Evolutionary conservation across 2,888 invertebrate genomes (phyloP), one percentile per base, ranked within the genome.

Genomic region (Leucozona laternaria): DNA sequence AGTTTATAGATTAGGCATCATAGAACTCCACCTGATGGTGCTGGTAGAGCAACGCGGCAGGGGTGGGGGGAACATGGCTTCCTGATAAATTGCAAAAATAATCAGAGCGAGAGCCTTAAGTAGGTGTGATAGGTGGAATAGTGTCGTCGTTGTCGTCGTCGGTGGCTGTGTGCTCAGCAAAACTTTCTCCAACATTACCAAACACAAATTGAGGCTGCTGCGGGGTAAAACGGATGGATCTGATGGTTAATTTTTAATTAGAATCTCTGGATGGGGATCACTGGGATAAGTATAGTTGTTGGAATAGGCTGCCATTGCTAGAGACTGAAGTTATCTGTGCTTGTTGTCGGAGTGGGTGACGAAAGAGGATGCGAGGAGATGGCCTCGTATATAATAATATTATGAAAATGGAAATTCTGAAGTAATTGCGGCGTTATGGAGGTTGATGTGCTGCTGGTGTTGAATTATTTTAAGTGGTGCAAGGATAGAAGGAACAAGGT

Each of bases 181-280:
- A 82, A 82, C 72, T 82, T 82, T 72, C 72, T 72, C 34, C 28
- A 66, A 48, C 31, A 20, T 48, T 60, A 31, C 72, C 58, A 45
- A 34, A 31, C 34, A 45, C 55, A 60, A 60, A 64, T 48, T n/a
- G 25, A 15, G 22, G 22, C 28, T 53, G 53, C 75, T 62, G 25
- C 11, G 53, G 55, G 28, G 64, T 48, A 66, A 66, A 66, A 66
- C 66, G 66, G 75, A 53, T 68, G 68, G 4, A 11, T 13, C 13
- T 68, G 68, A 53, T 79, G 57, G 82, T 86, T 82, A 75, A 86
- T 86, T 82, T 82, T 86, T 79, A 86, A 86, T 86, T 86, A 86
- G 82, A 82, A 86, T 79, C 77, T 62, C 81, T 55, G 55, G 75
- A 66, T 78, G 64, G 78, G 73, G 73, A 75, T 82, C 71, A 70